Base-by-base conservation (phyloP, 2,797 vertebrate species). In the Xiphophorus birchmanni region DNA sequence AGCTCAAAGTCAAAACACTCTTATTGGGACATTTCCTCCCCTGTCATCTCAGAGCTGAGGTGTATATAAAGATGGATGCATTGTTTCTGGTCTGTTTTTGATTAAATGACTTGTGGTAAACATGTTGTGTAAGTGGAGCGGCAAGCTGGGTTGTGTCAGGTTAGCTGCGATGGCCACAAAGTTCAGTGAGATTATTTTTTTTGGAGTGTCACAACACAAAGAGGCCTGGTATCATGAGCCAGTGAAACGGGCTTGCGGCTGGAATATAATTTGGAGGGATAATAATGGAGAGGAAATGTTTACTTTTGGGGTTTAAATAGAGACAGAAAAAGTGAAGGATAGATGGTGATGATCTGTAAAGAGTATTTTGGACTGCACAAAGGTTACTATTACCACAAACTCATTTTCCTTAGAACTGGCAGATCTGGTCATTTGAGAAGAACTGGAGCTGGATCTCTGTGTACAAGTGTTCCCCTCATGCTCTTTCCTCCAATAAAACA, bases 121-220 rank as follows among this genome's bases (percentile, higher is more conserved):
- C 87, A 88, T 82, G 78, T 63, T 84, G 81, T 91, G 89, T 90
- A 93, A 92, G 91, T 83, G 86, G 84, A 94, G 88, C 81, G 75
- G 88, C 48, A 2, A 80, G 86, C 88, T 92, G 91, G 88, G 80
- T 88, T 83, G 82, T 87, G 80, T 93, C 91, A 87, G 89, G 91
- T 92, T 91, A 78, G 84, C 87, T 50, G 44, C 81, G 83, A 85
- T 90, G 84, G 87, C 90, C 90, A 87, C 89, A 86, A 87, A 84
- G 80, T 91, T 89, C 89, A 83, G 90, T 90, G 89, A 87, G 89
- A 91, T 88, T 93, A 90, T 94, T 95, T 94, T 93, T 87, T 91
- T 94, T 93, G 93, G 91, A 91, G 87, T 82, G 88, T 88, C 85
- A 84, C 86, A 88, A 90, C 86, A 91, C 80, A 81, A 90, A 88